A percentile compares a stretch with the other conserved stretches of the same genome.
Evolutionary conservation across 2,797 vertebrate species (phyloP).

Genomic region (Cercopithecus mitis): DNA sequence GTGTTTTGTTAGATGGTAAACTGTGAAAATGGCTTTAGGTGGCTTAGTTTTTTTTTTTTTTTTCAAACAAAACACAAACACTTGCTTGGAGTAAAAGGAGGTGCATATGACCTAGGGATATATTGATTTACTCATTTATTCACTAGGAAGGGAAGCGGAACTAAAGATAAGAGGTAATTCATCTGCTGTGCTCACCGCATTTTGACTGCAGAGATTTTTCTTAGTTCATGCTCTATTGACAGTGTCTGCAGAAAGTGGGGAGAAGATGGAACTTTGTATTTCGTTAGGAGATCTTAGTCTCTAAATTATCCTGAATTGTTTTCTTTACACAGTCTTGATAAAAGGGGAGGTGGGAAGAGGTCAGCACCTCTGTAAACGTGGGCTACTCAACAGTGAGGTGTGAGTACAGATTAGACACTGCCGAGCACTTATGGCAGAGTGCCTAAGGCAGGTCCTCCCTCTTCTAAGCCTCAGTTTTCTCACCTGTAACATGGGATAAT

Average conservation of each 20-base stretch:
- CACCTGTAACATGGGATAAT: neutral
- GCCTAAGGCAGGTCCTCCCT: neutral
- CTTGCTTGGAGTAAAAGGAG: slow-evolving; percentile 25
- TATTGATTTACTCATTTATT: slow-evolving; percentile 73
- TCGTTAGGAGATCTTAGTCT: neutral
- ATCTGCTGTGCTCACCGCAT: neutral
- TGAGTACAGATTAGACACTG: neutral
- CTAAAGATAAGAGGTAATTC: slow-evolving; percentile 57
- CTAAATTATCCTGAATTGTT: neutral
- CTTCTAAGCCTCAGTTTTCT: neutral
- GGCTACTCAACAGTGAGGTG: neutral
- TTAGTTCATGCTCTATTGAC: slow-evolving; percentile 47
- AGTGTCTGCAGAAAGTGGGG: neutral
- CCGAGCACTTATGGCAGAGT: neutral
- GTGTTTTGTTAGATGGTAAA: slow-evolving; percentile 70
- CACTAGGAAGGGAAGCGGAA: slow-evolving; percentile 34
- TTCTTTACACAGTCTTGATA: neutral
- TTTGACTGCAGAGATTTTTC: slow-evolving; percentile 66
- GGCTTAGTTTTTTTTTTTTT: slow-evolving; percentile 42
- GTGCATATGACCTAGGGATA: neutral
- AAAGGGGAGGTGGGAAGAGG: neutral
- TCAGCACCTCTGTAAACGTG: neutral
- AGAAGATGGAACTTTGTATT: neutral
- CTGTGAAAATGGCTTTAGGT: slow-evolving; percentile 72
- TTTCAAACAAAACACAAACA: neutral